Percentiles rank a stretch among this genome's conserved stretches.
Conservation (phyloP, 1,140 invertebrate species). For the Gryon sp. region DNA sequence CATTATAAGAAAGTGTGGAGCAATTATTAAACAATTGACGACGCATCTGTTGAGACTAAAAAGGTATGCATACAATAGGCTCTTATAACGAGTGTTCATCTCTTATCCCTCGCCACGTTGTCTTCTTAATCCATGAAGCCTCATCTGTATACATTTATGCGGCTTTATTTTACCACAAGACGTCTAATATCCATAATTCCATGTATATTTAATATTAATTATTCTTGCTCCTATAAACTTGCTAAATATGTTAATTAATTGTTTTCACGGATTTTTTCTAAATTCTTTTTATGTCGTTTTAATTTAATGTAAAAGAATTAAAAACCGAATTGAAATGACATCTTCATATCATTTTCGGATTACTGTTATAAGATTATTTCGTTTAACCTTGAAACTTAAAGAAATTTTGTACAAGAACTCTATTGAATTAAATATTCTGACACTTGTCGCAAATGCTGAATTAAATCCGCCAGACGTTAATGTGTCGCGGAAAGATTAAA, state of each 20-base stretch:
- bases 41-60: slow-evolving; percentile 58
- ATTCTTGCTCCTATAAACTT: slow-evolving; percentile 27
- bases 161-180: slow-evolving; percentile 38
- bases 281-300: too few relatives aligned
- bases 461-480: slow-evolving; percentile 4
- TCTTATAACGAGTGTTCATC: slow-evolving; percentile 56
- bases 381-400: slow-evolving; percentile 2
- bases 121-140: slow-evolving; percentile 4
- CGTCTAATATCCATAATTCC: slow-evolving; percentile 53
- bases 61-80: slow-evolving; percentile 54
- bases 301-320: background rate
- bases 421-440: slow-evolving; percentile 14
- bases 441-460: slow-evolving; percentile 3
- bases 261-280: too few relatives aligned
- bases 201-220: slow-evolving; percentile 51
- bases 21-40: slow-evolving; percentile 60
- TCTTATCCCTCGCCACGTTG: slow-evolving; percentile 39
- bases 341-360: slow-evolving; percentile 11
- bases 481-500: slow-evolving; percentile 6
- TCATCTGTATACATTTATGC: slow-evolving; percentile 21
- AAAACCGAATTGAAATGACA: too few relatives aligned
- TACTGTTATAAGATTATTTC: slow-evolving; percentile 19
- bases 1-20: slow-evolving; percentile 50
- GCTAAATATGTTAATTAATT: slow-evolving; percentile 43
- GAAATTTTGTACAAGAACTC: background rate